phyloP scores from a whole-genome alignment of 2,888 invertebrate species.

The Eupeodes luniger region DNA sequence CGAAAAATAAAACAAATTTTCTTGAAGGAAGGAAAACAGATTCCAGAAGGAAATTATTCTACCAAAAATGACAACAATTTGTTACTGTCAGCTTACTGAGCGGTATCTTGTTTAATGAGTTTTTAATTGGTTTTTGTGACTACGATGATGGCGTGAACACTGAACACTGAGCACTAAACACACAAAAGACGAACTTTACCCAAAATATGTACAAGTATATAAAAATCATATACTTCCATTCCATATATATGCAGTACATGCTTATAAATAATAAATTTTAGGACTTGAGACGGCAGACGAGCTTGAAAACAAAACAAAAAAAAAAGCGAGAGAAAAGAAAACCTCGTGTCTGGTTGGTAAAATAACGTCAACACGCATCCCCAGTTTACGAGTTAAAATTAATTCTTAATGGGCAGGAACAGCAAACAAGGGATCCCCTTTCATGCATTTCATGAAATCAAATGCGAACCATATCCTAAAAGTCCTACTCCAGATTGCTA shows the following conservation, averaged over 20 bases:
- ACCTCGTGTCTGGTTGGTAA: constrained; percentile 21
- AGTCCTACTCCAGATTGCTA: neutral
- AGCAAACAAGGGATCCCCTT: neutral
- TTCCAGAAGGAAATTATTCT: constrained; percentile 71
- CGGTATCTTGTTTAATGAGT: constrained; percentile 74
- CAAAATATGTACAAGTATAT: constrained; percentile 46
- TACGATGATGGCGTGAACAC: constrained; percentile 58
- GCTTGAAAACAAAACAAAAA: neutral
- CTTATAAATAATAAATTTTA: constrained; percentile 33
- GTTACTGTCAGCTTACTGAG: constrained; percentile 74
- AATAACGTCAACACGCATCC: constrained; percentile 66
- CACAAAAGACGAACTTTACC: constrained; percentile 64
- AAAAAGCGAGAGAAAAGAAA: neutral
- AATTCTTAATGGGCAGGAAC: constrained; percentile 55
- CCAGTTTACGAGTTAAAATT: constrained; percentile 58
- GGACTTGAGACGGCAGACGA: constrained; percentile 28
- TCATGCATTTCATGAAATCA: constrained; percentile 11
- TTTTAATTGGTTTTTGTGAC: constrained; percentile 74
- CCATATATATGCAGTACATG: neutral
- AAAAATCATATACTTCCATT: neutral
- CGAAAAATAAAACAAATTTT: constrained; percentile 69
- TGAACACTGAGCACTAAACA: neutral
- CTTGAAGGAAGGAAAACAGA: constrained; percentile 71
- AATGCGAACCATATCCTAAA: neutral
- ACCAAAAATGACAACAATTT: constrained; percentile 76